phyloP scores from a whole-genome alignment of 2,113 vertebrate species.

The Eptesicus fuscus region DNA sequence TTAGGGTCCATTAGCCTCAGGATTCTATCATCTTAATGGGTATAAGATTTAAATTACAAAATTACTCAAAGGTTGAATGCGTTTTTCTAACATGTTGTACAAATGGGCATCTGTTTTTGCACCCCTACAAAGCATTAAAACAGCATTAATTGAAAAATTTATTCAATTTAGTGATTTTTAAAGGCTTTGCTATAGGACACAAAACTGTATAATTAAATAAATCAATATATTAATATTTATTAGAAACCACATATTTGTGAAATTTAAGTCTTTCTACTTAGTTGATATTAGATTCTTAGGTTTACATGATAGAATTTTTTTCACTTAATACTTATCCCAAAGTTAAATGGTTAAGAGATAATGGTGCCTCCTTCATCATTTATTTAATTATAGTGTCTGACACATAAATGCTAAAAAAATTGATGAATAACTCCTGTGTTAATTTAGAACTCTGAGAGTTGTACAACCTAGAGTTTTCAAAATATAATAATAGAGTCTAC shows the following conservation, averaged over 20 bases:
- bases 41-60: background rate
- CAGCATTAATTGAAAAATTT: background rate
- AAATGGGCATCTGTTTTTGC: background rate
- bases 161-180: background rate
- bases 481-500: background rate
- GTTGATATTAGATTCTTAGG: background rate
- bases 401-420: background rate
- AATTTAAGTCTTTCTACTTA: background rate
- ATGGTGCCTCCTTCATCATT: background rate
- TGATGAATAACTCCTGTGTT: background rate
- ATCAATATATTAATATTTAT: background rate
- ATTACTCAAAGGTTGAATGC: background rate
- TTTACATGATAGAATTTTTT: background rate
- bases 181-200: background rate
- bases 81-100: background rate
- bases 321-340: background rate
- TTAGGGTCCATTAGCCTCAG: background rate
- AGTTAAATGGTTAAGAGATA: background rate
- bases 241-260: background rate
- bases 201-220: background rate
- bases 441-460: background rate
- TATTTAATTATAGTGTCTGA: background rate
- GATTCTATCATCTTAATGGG: background rate
- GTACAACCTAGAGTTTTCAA: background rate
- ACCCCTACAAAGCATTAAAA: background rate